phyloP scores from a whole-genome alignment of 1,140 invertebrate genomes.

The Drosophila busckii region DNA sequence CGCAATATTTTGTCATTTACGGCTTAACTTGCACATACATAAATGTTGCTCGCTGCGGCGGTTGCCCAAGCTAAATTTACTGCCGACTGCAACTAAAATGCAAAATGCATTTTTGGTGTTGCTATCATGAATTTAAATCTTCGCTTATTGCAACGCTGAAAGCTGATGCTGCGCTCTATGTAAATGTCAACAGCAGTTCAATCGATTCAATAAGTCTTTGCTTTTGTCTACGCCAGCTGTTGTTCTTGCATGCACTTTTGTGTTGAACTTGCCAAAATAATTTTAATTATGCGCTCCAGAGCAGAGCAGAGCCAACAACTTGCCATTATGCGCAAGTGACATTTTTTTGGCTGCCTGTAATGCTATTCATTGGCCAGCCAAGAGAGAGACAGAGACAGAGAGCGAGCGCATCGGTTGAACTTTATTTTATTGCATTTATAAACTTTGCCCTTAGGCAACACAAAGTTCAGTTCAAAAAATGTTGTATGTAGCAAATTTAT shows the following conservation, averaged over 20 bases:
- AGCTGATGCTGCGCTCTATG: constrained; percentile 8
- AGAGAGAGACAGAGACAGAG: background rate
- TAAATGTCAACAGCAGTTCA: constrained; percentile 39
- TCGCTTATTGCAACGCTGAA: background rate
- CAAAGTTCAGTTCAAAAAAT: constrained; percentile 45
- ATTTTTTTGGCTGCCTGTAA: constrained; percentile 35
- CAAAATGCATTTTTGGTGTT: background rate
- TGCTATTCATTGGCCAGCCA: constrained; percentile 9
- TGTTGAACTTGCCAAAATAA: constrained; percentile 31
- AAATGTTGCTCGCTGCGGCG: background rate
- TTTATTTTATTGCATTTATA: constrained; percentile 75
- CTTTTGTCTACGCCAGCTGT: constrained; percentile 37
- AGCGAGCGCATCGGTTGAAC: constrained; percentile 17
- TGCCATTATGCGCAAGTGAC: constrained; percentile 56
- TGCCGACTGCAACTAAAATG: constrained; percentile 5
- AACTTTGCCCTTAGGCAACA: constrained; percentile 71
- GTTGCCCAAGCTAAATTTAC: constrained; percentile 20
- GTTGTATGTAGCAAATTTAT: constrained; percentile 40
- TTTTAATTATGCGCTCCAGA: constrained; percentile 52
- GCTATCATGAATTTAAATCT: constrained; percentile 40
- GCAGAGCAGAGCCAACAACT: background rate
- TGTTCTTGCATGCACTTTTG: constrained; percentile 43
- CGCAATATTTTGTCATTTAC: constrained; percentile 35
- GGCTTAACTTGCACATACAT: constrained; percentile 28
- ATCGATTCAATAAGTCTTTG: constrained; percentile 45